These are phyloP conservation scores for Leptinotarsa rubiginosa DNA, from an alignment of 2,888 invertebrate genomes.

Conservation along the genomic window DNA sequence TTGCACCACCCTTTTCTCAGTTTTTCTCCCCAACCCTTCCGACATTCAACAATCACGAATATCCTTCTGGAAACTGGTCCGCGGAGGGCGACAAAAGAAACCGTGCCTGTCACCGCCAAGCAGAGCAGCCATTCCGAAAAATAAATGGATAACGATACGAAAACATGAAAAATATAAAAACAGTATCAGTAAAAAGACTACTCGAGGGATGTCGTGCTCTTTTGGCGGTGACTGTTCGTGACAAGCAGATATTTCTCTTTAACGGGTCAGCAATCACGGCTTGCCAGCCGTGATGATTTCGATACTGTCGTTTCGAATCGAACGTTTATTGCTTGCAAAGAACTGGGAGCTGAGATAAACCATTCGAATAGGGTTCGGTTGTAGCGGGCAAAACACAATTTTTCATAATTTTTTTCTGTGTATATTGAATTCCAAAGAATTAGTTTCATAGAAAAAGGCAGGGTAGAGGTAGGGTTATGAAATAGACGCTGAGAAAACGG, in stretches of 20 bases:
- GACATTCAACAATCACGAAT: neutral
- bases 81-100: slow-evolving; percentile 16
- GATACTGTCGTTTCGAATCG: slow-evolving; percentile 24
- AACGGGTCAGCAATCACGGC: slow-evolving; percentile 46
- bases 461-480: too few species aligned
- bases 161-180: slow-evolving; percentile 53
- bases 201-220: slow-evolving; percentile 45
- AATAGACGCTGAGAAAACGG: too few species aligned
- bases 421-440: too few species aligned
- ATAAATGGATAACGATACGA: slow-evolving; percentile 52
- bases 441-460: too few species aligned
- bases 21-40: slow-evolving; percentile 5
- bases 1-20: neutral
- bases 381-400: too few species aligned
- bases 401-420: too few species aligned
- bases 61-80: slow-evolving; percentile 13
- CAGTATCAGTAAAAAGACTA: slow-evolving; percentile 43
- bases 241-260: slow-evolving; percentile 53
- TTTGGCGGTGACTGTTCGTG: slow-evolving; percentile 48
- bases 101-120: slow-evolving; percentile 48
- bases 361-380: neutral
- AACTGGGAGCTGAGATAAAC: neutral
- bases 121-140: slow-evolving; percentile 39
- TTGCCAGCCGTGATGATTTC: slow-evolving; percentile 37
- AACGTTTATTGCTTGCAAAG: neutral